Percentiles rank a stretch among this genome's conserved stretches.
Conservation (phyloP, 2,797 vertebrate genomes). For the Spheniscus humboldti region DNA sequence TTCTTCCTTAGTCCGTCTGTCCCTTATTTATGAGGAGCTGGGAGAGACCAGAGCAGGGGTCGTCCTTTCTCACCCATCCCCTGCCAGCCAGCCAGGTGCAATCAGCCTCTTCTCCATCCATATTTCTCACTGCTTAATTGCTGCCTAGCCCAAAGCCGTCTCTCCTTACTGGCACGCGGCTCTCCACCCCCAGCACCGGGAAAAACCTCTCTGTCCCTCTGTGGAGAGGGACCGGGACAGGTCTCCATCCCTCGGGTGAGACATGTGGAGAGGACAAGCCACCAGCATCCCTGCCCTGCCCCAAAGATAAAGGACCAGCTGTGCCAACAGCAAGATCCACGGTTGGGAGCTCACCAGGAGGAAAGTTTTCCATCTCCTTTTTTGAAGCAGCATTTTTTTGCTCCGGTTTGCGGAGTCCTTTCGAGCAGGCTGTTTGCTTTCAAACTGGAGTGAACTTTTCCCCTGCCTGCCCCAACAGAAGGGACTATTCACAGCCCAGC, state of each 20-base stretch:
- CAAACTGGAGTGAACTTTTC: neutral
- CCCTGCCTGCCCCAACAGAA: neutral
- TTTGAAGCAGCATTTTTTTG: neutral
- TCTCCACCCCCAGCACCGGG: neutral
- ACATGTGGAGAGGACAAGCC: neutral
- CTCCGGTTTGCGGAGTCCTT: neutral
- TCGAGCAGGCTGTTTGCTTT: neutral
- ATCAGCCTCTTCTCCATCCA: neutral
- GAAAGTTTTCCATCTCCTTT: neutral
- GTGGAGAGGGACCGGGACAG: fast-evolving
- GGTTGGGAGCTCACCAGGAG: neutral
- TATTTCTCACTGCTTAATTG: neutral
- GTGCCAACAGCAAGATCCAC: neutral
- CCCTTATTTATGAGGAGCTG: neutral
- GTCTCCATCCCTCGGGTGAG: neutral
- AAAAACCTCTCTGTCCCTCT: neutral
- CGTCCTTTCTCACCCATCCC: fast-evolving
- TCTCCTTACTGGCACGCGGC: neutral
- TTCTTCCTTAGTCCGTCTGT: neutral
- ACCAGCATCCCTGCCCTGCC: neutral
- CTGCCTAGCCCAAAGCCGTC: neutral
- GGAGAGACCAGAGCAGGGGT: neutral
- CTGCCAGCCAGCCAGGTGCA: neutral
- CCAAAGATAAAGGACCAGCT: neutral
- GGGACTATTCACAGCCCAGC: neutral